Evolutionary conservation across 2,113 vertebrate genomes (phyloP), one percentile per base, ranked within the genome.

Genomic region (Athene noctua): DNA sequence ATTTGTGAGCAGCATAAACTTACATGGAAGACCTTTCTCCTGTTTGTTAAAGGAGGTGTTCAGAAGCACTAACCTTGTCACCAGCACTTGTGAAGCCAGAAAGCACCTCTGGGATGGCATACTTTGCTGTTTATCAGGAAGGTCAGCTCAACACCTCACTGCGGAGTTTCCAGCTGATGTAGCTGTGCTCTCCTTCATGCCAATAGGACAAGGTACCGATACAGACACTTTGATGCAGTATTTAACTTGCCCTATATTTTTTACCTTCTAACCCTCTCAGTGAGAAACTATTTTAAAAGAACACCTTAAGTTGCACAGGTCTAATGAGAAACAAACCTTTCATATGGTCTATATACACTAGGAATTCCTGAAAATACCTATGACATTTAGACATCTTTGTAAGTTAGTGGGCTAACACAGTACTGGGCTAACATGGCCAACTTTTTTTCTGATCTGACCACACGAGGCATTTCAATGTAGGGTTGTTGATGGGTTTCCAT

Each of bases 391-490:
- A 14, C 4, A 12, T 44, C 27, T 94, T 77, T 58, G 54, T 36
- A 80, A 91, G 26, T 44, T 46, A 73, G 19, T 36, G 29, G 46
- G 36, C 32, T 13, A 62, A 17, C 67, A 51, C 13, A 68, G 42
- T 27, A 19, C 55, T 26, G 27, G n/a, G 32, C n/a, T 57, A 55
- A 62, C 0, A 0, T 11, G 32, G 22, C 19, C 49, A 40, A 34
- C n/a, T 67, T 88, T 23, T 61, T 7, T 27, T 79, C n/a, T 67
- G 46, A 42, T 27, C 21, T 30, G 16, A 55, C 6, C 29, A 40
- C 11, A 15, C 0, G 1, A 26, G 3, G 20, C 8, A 22, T 47
- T 92, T 66, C 0, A 0, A 13, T 29, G 13, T 46, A 51, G 38
- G 23, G 16, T 22, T 57, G 49, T 23, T 18, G 13, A 8, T 47